Evolutionary conservation across 2,113 vertebrate species (phyloP).

Genomic region (Athene noctua): DNA sequence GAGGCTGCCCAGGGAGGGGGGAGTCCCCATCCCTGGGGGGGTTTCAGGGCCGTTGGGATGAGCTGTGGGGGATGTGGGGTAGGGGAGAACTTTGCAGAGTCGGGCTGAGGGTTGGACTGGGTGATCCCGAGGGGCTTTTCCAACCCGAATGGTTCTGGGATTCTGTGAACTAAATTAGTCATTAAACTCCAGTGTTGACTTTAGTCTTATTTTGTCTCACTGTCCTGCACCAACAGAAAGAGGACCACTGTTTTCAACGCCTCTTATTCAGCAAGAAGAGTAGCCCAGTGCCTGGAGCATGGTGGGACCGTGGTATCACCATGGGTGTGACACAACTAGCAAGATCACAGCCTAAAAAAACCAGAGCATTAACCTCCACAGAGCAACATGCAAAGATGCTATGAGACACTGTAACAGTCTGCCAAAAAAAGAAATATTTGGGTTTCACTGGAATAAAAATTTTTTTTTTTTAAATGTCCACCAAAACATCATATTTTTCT

Average conservation of each 20-base stretch:
- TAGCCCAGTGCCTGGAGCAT: neutral
- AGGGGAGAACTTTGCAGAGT: too few relatives aligned
- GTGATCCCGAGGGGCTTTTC: too few relatives aligned
- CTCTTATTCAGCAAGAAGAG: neutral
- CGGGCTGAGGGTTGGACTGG: too few relatives aligned
- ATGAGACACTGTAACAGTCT: neutral
- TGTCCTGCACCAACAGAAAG: neutral
- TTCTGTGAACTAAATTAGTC: neutral
- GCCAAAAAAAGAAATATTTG: neutral
- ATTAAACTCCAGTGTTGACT: neutral
- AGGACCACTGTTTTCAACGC: neutral
- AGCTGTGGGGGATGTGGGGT: too few relatives aligned
- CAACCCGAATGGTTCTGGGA: too few relatives aligned
- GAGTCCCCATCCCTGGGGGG: too few relatives aligned
- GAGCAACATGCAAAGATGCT: neutral
- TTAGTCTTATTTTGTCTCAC: neutral
- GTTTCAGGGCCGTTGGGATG: too few relatives aligned
- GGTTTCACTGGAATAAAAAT: neutral
- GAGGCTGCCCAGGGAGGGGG: too few relatives aligned
- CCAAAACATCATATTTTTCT: neutral
- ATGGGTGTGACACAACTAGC: neutral
- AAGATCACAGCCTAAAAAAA: neutral
- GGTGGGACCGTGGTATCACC: neutral
- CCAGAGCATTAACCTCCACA: neutral
- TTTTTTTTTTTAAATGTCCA: neutral